phyloP scores from a whole-genome alignment of 2,888 invertebrate genomes.

The Trachelus iudaicus region DNA sequence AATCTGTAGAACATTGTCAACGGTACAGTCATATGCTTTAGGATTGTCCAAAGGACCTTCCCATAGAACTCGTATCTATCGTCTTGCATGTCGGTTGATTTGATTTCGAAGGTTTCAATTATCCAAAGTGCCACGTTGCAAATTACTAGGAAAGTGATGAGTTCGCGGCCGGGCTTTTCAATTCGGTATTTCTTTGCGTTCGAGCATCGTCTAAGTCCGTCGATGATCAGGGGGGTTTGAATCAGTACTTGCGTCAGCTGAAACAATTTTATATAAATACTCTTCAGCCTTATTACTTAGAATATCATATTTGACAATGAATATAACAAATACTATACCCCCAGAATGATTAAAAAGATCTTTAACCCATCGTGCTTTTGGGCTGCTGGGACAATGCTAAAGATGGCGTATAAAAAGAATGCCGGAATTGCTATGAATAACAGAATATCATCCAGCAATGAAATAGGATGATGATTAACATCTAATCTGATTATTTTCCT shows the following conservation, averaged over 20 bases:
- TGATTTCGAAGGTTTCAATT: slow-evolving; percentile 77
- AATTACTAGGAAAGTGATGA: slow-evolving; percentile 81
- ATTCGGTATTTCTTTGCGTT: slow-evolving; percentile 73
- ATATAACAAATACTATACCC: slow-evolving; percentile 63
- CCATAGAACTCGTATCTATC: slow-evolving; percentile 77
- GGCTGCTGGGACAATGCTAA: slow-evolving; percentile 76
- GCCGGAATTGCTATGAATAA: slow-evolving; percentile 79
- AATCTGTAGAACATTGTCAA: slow-evolving; percentile 83
- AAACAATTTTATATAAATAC: slow-evolving; percentile 28
- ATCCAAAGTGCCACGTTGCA: slow-evolving; percentile 84
- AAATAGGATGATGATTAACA: slow-evolving; percentile 73
- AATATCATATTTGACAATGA: neutral
- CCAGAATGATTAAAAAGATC: slow-evolving; percentile 68
- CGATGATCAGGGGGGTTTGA: slow-evolving; percentile 80
- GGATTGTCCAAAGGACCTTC: slow-evolving; percentile 76
- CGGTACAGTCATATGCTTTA: slow-evolving; percentile 79
- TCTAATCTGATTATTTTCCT: slow-evolving; percentile 75
- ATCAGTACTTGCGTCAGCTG: slow-evolving; percentile 78
- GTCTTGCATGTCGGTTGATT: slow-evolving; percentile 68
- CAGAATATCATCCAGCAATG: slow-evolving; percentile 76
- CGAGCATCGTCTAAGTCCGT: slow-evolving; percentile 80
- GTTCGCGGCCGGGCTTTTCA: slow-evolving; percentile 79
- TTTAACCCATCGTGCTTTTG: slow-evolving; percentile 68
- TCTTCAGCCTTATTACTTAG: neutral
- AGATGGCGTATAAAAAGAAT: slow-evolving; percentile 77